phyloP scores from a whole-genome alignment of 2,888 invertebrate species.

The Teinopalpus imperialis region DNA sequence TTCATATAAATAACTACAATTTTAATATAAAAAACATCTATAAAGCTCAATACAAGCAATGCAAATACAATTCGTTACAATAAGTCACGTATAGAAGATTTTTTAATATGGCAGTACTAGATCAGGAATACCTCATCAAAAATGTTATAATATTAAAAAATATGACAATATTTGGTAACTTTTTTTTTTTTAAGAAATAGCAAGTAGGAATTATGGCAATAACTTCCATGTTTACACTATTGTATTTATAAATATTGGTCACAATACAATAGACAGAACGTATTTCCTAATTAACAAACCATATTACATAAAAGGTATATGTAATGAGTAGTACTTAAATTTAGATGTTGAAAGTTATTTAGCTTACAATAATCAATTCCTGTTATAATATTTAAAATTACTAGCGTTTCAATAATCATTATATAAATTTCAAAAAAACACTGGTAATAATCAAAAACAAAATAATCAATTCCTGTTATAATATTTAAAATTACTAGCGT shows the following conservation, averaged over 20 bases:
- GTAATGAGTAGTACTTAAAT: no score
- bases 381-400: no score
- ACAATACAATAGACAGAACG: neutral
- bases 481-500: no score
- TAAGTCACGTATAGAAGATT: neutral
- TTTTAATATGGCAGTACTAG: neutral
- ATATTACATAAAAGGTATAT: no score
- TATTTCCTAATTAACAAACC: no score
- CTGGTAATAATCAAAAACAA: no score
- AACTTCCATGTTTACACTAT: neutral
- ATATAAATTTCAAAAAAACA: no score
- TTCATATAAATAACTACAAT: constrained; percentile 41
- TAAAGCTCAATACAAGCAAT: neutral
- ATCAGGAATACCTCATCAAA: neutral
- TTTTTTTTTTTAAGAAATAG: constrained; percentile 9
- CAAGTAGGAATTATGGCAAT: constrained; percentile 3
- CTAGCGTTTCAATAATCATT: no score
- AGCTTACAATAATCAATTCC: neutral
- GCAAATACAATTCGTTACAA: no score
- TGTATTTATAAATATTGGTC: neutral
- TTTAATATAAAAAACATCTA: constrained; percentile 20
- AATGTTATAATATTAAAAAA: neutral
- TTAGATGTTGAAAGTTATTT: no score
- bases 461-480: no score
- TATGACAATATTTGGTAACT: constrained; percentile 17